Base-by-base conservation (phyloP, 2,888 invertebrate species). In the Chymomyza amoena region DNA sequence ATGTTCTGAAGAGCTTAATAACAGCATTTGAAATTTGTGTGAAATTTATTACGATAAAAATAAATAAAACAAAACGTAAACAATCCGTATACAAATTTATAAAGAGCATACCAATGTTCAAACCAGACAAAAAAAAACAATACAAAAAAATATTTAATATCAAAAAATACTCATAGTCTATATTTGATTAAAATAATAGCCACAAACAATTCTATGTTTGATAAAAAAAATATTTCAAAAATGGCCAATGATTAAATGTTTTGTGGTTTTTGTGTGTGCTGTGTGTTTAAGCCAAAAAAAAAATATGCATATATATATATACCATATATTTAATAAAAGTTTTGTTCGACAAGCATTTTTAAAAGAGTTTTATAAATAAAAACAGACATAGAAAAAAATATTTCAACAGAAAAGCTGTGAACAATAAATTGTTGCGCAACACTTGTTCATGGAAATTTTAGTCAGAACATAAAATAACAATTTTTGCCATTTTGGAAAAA, bases 251-350 rank as follows among this genome's bases (percentile, higher is more conserved):
- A 75, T 68, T 64, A 71, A 76, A 87, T 81, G 69, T 81, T 77
- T 70, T 87, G 79, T 72, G 81, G 81, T 73, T 84, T 86, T 68
- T 72, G 72, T 72, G 72, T 84, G 74, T 81, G 79, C 72, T 74
- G 69, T 70, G 61, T 56, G 64, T 54, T 50, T 66, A 66, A 69
- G 57, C 57, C 18, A 68, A 72, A 67, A 75, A 57, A 68, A 65
- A 56, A 61, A 60, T n/a, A 36, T 1, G n/a, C 7, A 60, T 54
- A 54, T n/a, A 54, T 18, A 18, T n/a, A 54, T 54, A 18, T 54
- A 7, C 1, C 32, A 54, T 18, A n/a, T 6, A 18, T 16, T 18
- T 18, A 54, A 54, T 54, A 54, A 57, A 28, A 25, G 20, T 57
- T 57, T 57, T 57, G 57, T 57, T 57, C 25, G 9, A 57, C 15